Base-by-base conservation (phyloP, 2,797 vertebrate species). In the Dendrocincla tyrannina region DNA sequence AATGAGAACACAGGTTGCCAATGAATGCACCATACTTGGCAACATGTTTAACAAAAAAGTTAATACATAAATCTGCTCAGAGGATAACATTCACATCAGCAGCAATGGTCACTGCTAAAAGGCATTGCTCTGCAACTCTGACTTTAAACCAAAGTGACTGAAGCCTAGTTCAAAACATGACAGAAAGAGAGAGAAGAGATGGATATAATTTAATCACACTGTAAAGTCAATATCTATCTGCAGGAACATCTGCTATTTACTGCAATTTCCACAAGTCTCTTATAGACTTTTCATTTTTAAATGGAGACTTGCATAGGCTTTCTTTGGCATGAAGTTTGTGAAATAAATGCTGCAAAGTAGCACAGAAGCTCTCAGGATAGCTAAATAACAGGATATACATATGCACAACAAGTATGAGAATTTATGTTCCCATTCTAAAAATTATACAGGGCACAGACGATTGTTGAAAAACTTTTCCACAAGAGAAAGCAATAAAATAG, bases 201-300 rank as follows among this genome's bases (percentile, higher is more conserved):
- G 39, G 44, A 10, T 86, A 60, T 87, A 70, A 85, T 85, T 77
- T 68, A 93, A 96, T 87, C 82, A 60, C 25, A 4, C 16, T 60
- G 17, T 59, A 63, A 85, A 88, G 73, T 73, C 77, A 83, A 11
- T 93, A 78, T 55, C 74, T 77, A 27, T 85, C 87, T 85, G 41
- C 32, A 62, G 86, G 75, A 92, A 74, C 11, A 63, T 82, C 93
- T 94, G 66, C 63, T 93, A 52, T 91, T 95, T 93, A 83, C 81
- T 96, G 79, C 60, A 77, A 78, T 93, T 95, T 96, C 80, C 50
- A 69, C 35, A 46, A 33, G 25, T 18, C 24, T 70, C 67, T 95
- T 70, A 67, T 30, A 78, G 68, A 78, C 8, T 69, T 77, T 47
- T 74, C 15, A 35, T 88, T 88, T 93, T 77, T 49, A 91, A 94